Conservation (phyloP, 1,140 invertebrate species). For the Cherax quadricarinatus region DNA sequence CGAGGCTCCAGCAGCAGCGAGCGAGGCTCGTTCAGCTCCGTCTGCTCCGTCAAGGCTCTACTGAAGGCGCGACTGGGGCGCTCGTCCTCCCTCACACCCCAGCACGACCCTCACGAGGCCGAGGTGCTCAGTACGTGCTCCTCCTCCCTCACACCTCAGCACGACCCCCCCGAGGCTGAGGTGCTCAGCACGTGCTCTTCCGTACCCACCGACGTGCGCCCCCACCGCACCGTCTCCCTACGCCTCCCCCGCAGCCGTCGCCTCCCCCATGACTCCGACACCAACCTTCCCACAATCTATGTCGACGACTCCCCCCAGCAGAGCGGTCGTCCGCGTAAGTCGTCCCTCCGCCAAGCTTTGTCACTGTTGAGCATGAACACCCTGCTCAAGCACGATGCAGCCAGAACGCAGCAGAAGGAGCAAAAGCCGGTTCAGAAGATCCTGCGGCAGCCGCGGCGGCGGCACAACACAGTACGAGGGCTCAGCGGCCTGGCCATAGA, state of each 20-base stretch:
- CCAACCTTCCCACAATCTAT: slow-evolving; percentile 62
- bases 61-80: slow-evolving; percentile 45
- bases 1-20: slow-evolving; percentile 59
- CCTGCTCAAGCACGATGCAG: background rate
- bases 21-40: slow-evolving; percentile 51
- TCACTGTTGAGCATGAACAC: slow-evolving; percentile 54
- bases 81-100: slow-evolving; percentile 37
- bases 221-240: slow-evolving; percentile 48
- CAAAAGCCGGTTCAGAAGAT: slow-evolving; percentile 64
- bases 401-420: slow-evolving; percentile 12
- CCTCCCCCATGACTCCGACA: slow-evolving; percentile 40
- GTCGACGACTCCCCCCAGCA: slow-evolving; percentile 55
- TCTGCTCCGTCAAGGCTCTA: slow-evolving; percentile 37
- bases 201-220: background rate
- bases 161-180: slow-evolving; percentile 16
- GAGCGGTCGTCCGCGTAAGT: slow-evolving; percentile 3
- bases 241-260: slow-evolving; percentile 54
- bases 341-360: slow-evolving; percentile 42
- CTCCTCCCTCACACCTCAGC: slow-evolving; percentile 28
- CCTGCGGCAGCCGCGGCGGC: slow-evolving; percentile 57
- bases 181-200: slow-evolving; percentile 14
- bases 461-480: slow-evolving; percentile 63
- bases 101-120: slow-evolving; percentile 5
- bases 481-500: slow-evolving; percentile 62
- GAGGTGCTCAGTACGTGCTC: slow-evolving; percentile 45